Evolutionary conservation across 1,140 invertebrate species (phyloP), one percentile per base, ranked within the genome.

Genomic region (Neelides sp.): DNA sequence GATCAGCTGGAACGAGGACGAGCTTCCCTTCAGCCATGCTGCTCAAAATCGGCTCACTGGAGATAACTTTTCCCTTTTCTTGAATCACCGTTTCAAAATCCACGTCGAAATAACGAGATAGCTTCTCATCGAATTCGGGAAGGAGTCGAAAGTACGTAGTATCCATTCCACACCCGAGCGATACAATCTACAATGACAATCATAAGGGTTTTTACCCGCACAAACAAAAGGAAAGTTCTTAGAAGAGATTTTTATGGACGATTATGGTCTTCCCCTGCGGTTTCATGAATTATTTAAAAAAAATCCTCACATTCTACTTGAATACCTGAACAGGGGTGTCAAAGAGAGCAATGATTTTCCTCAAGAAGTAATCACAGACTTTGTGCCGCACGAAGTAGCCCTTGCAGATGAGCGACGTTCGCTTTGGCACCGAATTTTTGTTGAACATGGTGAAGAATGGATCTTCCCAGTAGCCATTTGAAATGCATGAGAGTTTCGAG

Each of bases 381-480:
- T 52, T 42, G 46, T 54, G 54, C 1, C 58, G 42, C 15, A 60
- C 58, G 50, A 45, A 57, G 17, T 60, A 60, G 4, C 58, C 58
- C 23, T 51, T 12, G 47, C 58, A 60, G 23, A 60, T 60, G 8
- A 60, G 44, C 1, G 58, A 56, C 4, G 58, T 60, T 24, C 58
- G 23, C 3, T 44, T 50, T 28, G 45, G 43, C 8, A 51, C 22
- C 4, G 20, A 22, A 10, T 40, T 26, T 7, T 24, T 41, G 32
- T 57, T 60, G 30, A 60, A 60, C 23, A 48, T 39, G 24, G 34
- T n/a, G 24, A 60, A 60, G 34, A 54, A 60, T 1, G 54, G 58
- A 46, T 60, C 58, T 41, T 56, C 52, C 58, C 58, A 60, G 19
- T 56, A 57, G 17, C 58, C 53, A 48, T 54, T 54, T 5, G 22